These are phyloP conservation scores for Tauraco erythrolophus DNA, from an alignment of 2,113 vertebrate species.

Conservation along the genomic window DNA sequence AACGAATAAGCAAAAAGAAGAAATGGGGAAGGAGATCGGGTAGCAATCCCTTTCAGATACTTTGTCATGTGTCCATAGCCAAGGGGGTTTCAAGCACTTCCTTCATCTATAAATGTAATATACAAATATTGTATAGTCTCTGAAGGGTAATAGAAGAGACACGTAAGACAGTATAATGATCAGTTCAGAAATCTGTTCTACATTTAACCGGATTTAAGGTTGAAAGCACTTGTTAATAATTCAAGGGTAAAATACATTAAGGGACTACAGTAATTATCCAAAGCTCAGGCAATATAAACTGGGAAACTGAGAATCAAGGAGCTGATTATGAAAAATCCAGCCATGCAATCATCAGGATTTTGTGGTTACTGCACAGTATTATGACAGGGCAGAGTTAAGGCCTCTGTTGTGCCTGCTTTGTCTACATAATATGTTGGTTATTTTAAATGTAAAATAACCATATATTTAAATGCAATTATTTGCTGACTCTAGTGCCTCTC, in stretches of 20 bases:
- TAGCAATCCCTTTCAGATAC: neutral
- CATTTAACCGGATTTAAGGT: constrained; percentile 43
- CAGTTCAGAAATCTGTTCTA: constrained; percentile 26
- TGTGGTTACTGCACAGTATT: neutral
- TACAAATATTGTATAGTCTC: neutral
- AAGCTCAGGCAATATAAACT: neutral
- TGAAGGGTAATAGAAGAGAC: neutral
- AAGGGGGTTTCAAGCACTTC: neutral
- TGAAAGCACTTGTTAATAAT: constrained; percentile 61
- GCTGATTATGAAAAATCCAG: neutral
- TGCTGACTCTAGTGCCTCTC: neutral
- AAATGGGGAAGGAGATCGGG: neutral
- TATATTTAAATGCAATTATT: neutral
- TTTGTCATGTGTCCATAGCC: neutral
- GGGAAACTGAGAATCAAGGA: neutral
- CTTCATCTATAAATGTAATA: neutral
- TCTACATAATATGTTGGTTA: neutral
- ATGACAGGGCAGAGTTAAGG: neutral
- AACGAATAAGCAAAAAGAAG: neutral
- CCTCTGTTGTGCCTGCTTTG: neutral
- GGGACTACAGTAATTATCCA: constrained; percentile 12
- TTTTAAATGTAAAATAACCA: neutral
- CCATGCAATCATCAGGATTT: neutral
- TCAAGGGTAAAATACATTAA: constrained; percentile 38
- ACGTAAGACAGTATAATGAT: neutral